Base-by-base conservation (phyloP, 1,140 invertebrate species). In the Drosophila micromelanica region DNA sequence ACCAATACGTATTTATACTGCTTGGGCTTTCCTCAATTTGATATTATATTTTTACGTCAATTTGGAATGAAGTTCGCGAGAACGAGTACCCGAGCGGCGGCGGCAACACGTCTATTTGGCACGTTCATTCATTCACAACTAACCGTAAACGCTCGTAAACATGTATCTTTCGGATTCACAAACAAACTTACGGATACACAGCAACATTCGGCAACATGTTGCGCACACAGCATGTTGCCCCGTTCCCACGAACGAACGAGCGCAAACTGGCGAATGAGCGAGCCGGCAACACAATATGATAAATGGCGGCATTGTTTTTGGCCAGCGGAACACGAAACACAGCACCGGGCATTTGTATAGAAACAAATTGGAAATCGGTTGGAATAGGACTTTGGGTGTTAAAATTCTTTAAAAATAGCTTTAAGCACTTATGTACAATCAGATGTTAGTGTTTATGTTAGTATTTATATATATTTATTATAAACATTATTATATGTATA, bases 61-160 rank as follows among this genome's bases (percentile, higher is more conserved):
- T 69, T 81, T 81, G 78, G 75, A 82, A 78, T 78, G 63, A 90
- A 82, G 46, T 52, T 70, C 76, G 71, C 81, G 80, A 78, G 45
- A 70, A 68, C 75, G 68, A 87, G 68, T 64, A 77, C 65, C 70
- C 74, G 85, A 77, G 54, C 67, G 65, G 79, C 84, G 65, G 69
- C 76, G 81, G 81, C 81, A 70, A 64, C 71, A 91, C 90, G 84
- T 91, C 90, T 91, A 91, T 82, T 91, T 91, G 85, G 85, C 85
- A 89, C 90, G 90, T 91, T 89, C 80, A 86, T 90, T 91, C 90
- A 91, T 90, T 84, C 87, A 91, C 85, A 91, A 91, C 75, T 87
- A 80, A 90, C 73, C 64, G 73, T 64, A 76, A 72, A 68, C 42
- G 77, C 82, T 89, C 82, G 77, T 80, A 90, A 82, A 80, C 86